A percentile compares a stretch with the other conserved stretches of the same genome.
Evolutionary conservation across 2,113 vertebrate genomes (phyloP).

Genomic region (Cepphus grylle): DNA sequence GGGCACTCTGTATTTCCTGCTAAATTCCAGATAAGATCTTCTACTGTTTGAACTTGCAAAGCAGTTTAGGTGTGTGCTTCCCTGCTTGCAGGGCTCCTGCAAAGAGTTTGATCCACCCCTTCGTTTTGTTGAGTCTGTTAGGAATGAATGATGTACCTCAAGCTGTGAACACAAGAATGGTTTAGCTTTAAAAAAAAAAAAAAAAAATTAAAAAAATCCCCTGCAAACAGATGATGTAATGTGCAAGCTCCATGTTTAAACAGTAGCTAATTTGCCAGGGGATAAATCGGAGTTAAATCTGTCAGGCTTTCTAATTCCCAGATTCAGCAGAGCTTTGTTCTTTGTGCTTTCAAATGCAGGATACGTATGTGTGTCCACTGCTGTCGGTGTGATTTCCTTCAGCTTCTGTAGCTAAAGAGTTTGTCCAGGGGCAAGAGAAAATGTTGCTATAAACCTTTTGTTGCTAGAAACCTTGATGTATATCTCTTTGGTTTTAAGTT

Average conservation of each 20-base stretch:
- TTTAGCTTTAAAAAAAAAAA: neutral
- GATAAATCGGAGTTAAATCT: slow-evolving; percentile 27
- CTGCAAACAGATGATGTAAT: slow-evolving; percentile 40
- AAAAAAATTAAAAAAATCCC: neutral
- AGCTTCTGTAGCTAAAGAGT: neutral
- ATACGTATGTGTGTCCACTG: neutral
- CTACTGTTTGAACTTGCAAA: slow-evolving; percentile 35
- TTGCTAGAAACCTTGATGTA: neutral
- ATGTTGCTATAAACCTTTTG: neutral
- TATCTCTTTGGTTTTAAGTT: neutral
- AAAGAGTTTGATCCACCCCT: neutral
- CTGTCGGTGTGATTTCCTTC: neutral
- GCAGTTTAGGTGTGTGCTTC: slow-evolving; percentile 11
- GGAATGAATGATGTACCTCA: neutral
- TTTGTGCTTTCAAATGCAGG: neutral
- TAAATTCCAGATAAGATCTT: slow-evolving; percentile 16
- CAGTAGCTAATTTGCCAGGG: slow-evolving; percentile 22
- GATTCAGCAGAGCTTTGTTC: slow-evolving; percentile 14
- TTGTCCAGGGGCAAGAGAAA: neutral
- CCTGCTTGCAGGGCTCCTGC: neutral
- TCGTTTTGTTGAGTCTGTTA: neutral
- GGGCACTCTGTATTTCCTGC: slow-evolving; percentile 5
- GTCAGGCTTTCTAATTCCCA: neutral
- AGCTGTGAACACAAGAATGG: neutral
- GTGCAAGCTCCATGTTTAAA: neutral